Conservation (phyloP, 2,888 invertebrate genomes). For the Rotaria socialis region DNA sequence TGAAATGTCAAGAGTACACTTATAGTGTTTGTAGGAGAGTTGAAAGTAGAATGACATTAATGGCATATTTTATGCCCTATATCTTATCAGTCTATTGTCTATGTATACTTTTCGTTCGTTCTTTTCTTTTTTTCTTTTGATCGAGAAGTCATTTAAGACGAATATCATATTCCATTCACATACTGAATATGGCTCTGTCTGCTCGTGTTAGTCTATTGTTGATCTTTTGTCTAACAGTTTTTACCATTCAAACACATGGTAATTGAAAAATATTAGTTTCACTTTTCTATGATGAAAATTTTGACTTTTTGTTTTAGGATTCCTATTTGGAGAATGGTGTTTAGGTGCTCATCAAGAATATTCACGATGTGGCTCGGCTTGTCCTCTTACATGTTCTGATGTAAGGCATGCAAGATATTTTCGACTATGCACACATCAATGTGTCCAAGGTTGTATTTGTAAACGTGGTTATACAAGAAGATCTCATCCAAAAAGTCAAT, state of each 20-base stretch:
- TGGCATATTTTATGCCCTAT: background rate
- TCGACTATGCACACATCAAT: background rate
- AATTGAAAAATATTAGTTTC: background rate
- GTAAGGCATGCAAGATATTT: background rate
- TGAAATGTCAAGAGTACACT: too few species aligned
- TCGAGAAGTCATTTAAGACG: background rate
- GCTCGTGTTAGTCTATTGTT: background rate
- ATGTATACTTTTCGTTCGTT: background rate
- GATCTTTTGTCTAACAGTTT: background rate
- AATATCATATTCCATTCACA: background rate
- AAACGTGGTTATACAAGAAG: background rate
- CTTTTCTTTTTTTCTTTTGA: background rate
- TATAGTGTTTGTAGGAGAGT: too few species aligned
- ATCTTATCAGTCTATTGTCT: background rate
- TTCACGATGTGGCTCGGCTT: background rate
- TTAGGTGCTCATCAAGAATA: conserved; percentile 21
- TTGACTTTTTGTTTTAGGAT: background rate
- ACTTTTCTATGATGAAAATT: background rate
- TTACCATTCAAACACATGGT: background rate
- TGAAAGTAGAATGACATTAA: too few species aligned
- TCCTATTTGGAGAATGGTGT: background rate
- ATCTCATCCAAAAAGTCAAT: background rate
- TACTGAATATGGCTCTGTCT: background rate
- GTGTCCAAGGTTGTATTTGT: background rate
- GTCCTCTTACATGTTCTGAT: background rate